Conservation (phyloP, 2,797 vertebrate genomes). For the Micromesistius poutassou region DNA sequence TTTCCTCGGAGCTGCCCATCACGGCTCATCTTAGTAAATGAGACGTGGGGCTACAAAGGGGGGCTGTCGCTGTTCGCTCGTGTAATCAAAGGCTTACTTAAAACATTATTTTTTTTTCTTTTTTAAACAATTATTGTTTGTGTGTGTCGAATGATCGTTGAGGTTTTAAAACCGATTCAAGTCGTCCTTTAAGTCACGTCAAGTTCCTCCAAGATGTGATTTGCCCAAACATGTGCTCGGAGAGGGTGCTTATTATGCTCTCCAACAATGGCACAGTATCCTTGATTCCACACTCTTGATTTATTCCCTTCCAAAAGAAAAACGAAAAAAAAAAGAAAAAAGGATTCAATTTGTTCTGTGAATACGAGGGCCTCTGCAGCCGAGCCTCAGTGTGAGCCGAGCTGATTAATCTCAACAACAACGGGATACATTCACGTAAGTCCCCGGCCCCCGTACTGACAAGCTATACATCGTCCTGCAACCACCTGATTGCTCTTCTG, state of each 20-base stretch:
- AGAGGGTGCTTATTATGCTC: not conserved
- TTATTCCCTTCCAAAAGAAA: not conserved
- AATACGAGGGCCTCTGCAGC: not conserved
- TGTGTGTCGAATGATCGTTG: not conserved
- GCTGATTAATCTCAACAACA: constrained; percentile 62
- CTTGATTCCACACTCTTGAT: not conserved
- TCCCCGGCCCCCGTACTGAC: constrained; percentile 44
- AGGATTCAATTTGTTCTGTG: constrained; percentile 23
- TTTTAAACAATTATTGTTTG: not conserved
- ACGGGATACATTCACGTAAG: constrained; percentile 38
- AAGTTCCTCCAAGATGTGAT: not conserved
- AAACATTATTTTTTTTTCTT: no score
- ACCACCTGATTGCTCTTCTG: constrained; percentile 54
- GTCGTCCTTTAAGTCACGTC: not conserved
- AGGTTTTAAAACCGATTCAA: not conserved
- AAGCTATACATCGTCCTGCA: constrained; percentile 57
- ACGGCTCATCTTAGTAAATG: not conserved
- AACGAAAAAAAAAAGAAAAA: constrained; percentile 23
- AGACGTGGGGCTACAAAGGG: not conserved
- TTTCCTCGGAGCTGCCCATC: not conserved
- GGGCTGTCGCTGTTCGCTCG: no score
- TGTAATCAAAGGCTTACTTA: no score
- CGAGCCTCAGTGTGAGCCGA: constrained; percentile 26
- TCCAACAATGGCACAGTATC: not conserved
- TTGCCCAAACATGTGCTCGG: not conserved